Base-by-base conservation (phyloP, 2,113 vertebrate genomes). In the Phoxinus phoxinus region DNA sequence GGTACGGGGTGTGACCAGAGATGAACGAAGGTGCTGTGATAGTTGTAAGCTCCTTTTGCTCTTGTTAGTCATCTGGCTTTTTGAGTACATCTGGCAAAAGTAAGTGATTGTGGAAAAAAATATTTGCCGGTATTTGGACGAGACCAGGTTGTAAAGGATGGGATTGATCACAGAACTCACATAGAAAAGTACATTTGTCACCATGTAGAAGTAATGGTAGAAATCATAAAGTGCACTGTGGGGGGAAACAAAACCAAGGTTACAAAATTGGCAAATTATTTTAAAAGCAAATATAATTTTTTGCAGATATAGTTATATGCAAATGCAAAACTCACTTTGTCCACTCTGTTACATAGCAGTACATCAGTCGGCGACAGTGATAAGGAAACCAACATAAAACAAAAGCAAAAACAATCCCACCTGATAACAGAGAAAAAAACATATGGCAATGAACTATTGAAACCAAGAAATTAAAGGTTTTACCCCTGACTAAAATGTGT, bases 121-220 rank as follows among this genome's bases (percentile, higher is more conserved):
- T 91, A 96, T 92, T 93, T 98, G 96, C 77, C 97, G 96, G 94
- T 99, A 99, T 91, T 94, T 97, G 86, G 97, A 95, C 0, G 97
- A 99, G 74, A 99, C 97, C 75, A 99, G 93, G 94, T 99, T 99
- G 95, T 99, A 99, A 59, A 99, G 95, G 87, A 99, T 84, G 2
- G 98, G 98, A 90, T 99, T 99, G 93, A 98, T 90, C 19, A 97
- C 95, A 0, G 98, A 99, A 90, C 98, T 98, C 83, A 99, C 94
- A n/a, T 99, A 99, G 94, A 98, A 99, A 78, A 99, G 96, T 37
- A 96, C 92, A 0, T 99, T 99, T 86, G 97, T 99, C 93, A 98
- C 87, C 98, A 99, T 97, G 95, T 98, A 99, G 96, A 99, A 98
- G 83, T 99, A 99, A 92, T 99, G 98, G 91, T 99, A 99, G 95